Conservation (phyloP, 2,888 invertebrate species). For the Prosapia bicincta region DNA sequence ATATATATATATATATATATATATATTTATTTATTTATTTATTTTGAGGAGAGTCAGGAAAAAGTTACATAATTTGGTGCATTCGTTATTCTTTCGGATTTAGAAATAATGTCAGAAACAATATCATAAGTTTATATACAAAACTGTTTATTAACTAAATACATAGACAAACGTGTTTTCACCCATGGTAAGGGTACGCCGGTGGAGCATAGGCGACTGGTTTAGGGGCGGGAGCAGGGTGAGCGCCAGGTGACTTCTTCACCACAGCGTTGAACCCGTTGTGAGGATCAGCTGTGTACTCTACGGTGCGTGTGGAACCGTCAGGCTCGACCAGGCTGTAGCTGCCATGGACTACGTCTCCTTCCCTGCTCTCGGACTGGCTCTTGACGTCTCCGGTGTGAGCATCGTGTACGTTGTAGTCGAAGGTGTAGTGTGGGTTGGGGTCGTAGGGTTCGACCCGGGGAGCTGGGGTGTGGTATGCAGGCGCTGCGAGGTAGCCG, state of each 20-base stretch:
- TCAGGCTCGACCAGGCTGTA: background rate
- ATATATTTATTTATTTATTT: too few relatives aligned
- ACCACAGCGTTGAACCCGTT: background rate
- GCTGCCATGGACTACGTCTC: background rate
- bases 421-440: background rate
- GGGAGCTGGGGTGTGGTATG: conserved; percentile 40
- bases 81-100: background rate
- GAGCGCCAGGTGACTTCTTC: background rate
- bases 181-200: background rate
- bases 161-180: background rate
- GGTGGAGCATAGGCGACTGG: background rate
- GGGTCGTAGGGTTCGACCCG: background rate
- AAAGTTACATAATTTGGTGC: background rate
- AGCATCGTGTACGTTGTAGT: background rate
- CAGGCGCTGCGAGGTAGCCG: conserved; percentile 38
- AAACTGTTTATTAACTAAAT: background rate
- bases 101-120: background rate
- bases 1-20: too few relatives aligned
- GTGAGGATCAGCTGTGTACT: background rate
- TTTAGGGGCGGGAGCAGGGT: background rate
- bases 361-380: background rate
- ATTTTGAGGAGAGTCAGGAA: too few relatives aligned
- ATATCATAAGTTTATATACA: background rate
- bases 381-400: background rate
- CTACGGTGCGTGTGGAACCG: background rate